Percentiles rank a stretch among this genome's conserved stretches.
phyloP scores from a whole-genome alignment of 1,140 invertebrate genomes.

The Drosophila nasuta region DNA sequence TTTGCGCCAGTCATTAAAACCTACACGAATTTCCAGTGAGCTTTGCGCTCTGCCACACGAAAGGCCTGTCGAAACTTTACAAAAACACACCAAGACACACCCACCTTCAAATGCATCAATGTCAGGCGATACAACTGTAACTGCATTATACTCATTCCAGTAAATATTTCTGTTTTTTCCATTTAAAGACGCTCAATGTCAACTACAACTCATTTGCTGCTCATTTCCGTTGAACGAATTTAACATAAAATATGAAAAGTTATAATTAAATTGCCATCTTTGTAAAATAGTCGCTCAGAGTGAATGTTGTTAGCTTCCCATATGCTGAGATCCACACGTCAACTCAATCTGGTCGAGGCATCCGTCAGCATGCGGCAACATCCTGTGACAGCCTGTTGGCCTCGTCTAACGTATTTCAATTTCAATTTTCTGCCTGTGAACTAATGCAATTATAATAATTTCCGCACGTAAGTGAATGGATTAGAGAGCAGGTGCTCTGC shows the following conservation, averaged over 20 bases:
- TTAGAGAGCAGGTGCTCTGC: slow-evolving; percentile 65
- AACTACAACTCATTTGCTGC: slow-evolving; percentile 36
- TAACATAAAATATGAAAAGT: slow-evolving; percentile 30
- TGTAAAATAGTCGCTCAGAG: neutral
- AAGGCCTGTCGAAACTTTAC: slow-evolving; percentile 58
- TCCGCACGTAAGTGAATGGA: slow-evolving; percentile 71
- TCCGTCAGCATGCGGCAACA: slow-evolving; percentile 57
- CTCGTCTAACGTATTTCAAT: slow-evolving; percentile 69
- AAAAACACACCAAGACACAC: neutral
- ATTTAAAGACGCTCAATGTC: slow-evolving; percentile 4
- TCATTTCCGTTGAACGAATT: slow-evolving; percentile 38
- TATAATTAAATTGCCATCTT: slow-evolving; percentile 47
- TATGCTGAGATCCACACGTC: slow-evolving; percentile 6
- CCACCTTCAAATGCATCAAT: slow-evolving; percentile 25
- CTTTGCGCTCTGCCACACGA: slow-evolving; percentile 49
- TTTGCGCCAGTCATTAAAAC: slow-evolving; percentile 67
- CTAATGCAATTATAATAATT: slow-evolving; percentile 83
- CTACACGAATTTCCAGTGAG: slow-evolving; percentile 53
- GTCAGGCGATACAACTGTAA: slow-evolving; percentile 45
- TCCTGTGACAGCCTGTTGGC: slow-evolving; percentile 51
- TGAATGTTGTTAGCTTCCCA: slow-evolving; percentile 17
- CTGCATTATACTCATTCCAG: slow-evolving; percentile 56
- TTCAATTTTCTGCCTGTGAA: slow-evolving; percentile 80
- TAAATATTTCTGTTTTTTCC: slow-evolving; percentile 30
- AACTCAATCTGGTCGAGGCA: slow-evolving; percentile 36